Evolutionary conservation across 2,113 vertebrate genomes (phyloP).

Genomic region (Prinia subflava): DNA sequence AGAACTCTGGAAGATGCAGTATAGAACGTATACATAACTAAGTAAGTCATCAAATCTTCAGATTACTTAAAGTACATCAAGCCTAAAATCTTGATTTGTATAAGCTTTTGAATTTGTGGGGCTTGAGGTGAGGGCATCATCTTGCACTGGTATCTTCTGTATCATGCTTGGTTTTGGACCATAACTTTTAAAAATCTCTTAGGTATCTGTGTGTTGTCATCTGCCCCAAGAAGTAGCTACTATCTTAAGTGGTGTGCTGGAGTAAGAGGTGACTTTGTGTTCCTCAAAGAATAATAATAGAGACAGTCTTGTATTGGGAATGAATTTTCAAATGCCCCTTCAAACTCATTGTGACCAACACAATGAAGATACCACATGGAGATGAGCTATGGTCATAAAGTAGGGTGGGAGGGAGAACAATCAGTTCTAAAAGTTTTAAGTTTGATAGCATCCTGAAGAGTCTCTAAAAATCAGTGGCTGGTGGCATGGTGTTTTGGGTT

Average conservation of each 20-base stretch:
- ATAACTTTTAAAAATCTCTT: background rate
- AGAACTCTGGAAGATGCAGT: background rate
- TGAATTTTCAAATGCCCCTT: background rate
- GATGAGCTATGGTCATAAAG: background rate
- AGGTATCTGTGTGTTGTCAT: background rate
- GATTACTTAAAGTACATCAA: background rate
- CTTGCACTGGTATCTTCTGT: background rate
- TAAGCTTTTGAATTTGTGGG: background rate
- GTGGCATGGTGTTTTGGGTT: background rate
- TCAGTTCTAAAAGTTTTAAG: background rate
- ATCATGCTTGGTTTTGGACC: background rate
- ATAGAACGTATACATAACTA: background rate
- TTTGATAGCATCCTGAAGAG: background rate
- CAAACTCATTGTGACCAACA: background rate
- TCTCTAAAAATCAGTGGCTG: background rate
- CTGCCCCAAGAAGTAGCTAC: background rate
- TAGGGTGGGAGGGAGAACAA: background rate
- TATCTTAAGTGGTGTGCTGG: background rate
- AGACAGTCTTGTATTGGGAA: background rate
- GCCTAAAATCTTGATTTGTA: background rate
- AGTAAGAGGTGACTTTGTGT: background rate
- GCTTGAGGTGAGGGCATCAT: background rate
- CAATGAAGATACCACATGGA: background rate
- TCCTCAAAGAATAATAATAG: background rate
- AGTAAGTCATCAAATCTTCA: background rate